phyloP scores from a whole-genome alignment of 2,888 invertebrate species.

The Macaria liturata region DNA sequence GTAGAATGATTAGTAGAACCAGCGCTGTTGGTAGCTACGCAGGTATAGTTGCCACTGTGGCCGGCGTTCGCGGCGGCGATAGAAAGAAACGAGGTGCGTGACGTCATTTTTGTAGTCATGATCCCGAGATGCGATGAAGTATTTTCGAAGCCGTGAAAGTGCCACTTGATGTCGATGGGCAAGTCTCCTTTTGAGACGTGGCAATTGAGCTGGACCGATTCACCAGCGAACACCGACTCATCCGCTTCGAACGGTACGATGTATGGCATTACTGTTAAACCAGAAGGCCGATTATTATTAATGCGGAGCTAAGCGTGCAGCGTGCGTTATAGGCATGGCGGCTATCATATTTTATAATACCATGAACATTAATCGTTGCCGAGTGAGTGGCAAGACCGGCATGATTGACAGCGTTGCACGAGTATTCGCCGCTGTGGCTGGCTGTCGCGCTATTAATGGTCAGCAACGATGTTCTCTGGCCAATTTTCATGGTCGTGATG shows the following conservation, averaged over 20 bases:
- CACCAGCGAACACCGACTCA: slow-evolving; percentile 87
- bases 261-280: slow-evolving; percentile 86
- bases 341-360: slow-evolving; percentile 74
- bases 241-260: slow-evolving; percentile 87
- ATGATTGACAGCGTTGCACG: slow-evolving; percentile 86
- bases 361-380: slow-evolving; percentile 86
- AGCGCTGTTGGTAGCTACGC: slow-evolving; percentile 88
- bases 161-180: slow-evolving; percentile 89
- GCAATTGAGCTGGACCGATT: slow-evolving; percentile 87
- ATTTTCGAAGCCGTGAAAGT: slow-evolving; percentile 86
- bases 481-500: slow-evolving; percentile 83
- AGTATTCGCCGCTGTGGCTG: slow-evolving; percentile 88
- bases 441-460: slow-evolving; percentile 85
- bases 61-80: slow-evolving; percentile 87
- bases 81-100: slow-evolving; percentile 87
- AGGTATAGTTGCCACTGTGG: slow-evolving; percentile 90
- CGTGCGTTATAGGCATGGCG: slow-evolving; percentile 68
- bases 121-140: slow-evolving; percentile 84
- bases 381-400: slow-evolving; percentile 86
- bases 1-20: slow-evolving; percentile 87
- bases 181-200: slow-evolving; percentile 89
- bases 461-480: slow-evolving; percentile 85
- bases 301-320: slow-evolving; percentile 77
- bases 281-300: slow-evolving; percentile 69
- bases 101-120: slow-evolving; percentile 85